Base-by-base conservation (phyloP, 1,140 invertebrate genomes). In the Akabosia matsudoensis region DNA sequence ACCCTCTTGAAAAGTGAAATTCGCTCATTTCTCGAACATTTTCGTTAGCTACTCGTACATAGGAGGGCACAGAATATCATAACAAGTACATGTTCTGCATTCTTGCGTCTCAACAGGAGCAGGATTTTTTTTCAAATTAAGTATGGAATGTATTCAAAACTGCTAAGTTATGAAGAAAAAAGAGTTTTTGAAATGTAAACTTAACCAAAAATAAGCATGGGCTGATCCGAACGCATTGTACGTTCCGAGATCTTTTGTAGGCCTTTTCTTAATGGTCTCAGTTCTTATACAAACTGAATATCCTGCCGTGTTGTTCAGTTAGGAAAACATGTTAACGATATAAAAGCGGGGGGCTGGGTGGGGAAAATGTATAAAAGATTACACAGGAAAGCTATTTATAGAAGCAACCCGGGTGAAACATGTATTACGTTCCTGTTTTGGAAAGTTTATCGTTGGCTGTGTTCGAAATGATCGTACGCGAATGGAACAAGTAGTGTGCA, bases 311-410 rank as follows among this genome's bases (percentile, higher is more conserved):
- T n/a, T 45, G 37, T 45, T 7, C 37, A 45, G 37, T 45, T 45
- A 45, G 18, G 37, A 45, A 10, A 45, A 45, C 37, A 45, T 45
- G 54, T 16, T 7, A 61, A 67, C n/a, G 61, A 67, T 2, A 67
- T 24, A 67, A 31, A 67, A 61, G n/a, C n/a, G 7, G 61, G 54
- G 61, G 61, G 22, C 30, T 67, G 54, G 13, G 30, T 30, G 61
- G 61, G 61, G n/a, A 61, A 61, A 61, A 18, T 45, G 37, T 61
- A 67, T 30, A 67, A 67, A n/a, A 67, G 61, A 67, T 67, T 67
- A 67, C 26, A 67, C 7, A 30, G 61, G n/a, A n/a, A n/a, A n/a
- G 28, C 61, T 67, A 67, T 67, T 30, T 30, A 67, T 67, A 67
- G 61, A 67, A 30, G 26, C 61, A 7, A 16, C 61, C 61, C 61